These are phyloP conservation scores for Zapornia atra DNA, from an alignment of 2,113 vertebrate genomes.

Conservation along the genomic window DNA sequence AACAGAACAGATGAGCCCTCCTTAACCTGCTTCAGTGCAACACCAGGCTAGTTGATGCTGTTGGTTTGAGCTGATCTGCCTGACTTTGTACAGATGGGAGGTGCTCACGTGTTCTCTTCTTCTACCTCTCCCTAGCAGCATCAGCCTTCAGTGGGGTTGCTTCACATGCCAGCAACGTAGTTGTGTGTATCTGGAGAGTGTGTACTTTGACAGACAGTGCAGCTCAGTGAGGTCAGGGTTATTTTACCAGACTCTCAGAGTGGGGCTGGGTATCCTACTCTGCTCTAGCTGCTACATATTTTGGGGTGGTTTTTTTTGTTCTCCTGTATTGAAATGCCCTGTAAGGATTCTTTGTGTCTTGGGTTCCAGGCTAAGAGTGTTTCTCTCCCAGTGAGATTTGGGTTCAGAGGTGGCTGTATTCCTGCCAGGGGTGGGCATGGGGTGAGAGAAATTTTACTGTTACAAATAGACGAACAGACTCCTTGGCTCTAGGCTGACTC, in stretches of 20 bases:
- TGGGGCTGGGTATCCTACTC: not conserved
- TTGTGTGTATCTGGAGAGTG: rapidly evolving
- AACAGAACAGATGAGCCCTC: not conserved
- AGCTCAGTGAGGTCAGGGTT: not conserved
- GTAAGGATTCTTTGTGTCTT: not conserved
- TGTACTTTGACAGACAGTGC: not conserved
- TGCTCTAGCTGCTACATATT: not conserved
- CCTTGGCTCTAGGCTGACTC: not conserved
- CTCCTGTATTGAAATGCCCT: not conserved
- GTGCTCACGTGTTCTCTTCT: not conserved
- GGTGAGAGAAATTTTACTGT: not conserved
- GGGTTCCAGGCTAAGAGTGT: not conserved
- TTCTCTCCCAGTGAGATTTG: not conserved
- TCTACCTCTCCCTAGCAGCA: not conserved
- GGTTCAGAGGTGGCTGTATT: not conserved
- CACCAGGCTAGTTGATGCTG: not conserved
- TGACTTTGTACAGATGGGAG: not conserved
- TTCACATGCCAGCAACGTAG: not conserved
- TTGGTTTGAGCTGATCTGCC: not conserved
- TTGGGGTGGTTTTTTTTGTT: not conserved
- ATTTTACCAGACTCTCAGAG: not conserved
- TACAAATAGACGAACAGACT: not conserved
- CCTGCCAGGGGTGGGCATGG: not conserved
- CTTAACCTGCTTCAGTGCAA: not conserved
- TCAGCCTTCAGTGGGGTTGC: not conserved